Evolutionary conservation across 2,113 vertebrate species (phyloP), one percentile per base, ranked within the genome.

Genomic region (Calidris pugnax): DNA sequence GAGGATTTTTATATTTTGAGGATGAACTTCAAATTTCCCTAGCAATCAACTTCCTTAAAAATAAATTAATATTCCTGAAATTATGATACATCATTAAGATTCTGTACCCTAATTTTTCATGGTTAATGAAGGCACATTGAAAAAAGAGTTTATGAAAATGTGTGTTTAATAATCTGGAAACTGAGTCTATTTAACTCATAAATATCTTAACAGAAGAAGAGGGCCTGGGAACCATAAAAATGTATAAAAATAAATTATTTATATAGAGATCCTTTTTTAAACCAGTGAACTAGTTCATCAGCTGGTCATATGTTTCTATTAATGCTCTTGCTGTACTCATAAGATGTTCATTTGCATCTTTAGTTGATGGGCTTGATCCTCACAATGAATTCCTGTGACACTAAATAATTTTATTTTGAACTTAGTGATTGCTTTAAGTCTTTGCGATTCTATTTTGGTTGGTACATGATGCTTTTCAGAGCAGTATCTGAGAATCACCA

Each of bases 121-220:
- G 37, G 22, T 77, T 85, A 68, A 72, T 72, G 88, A 89, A 78
- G 59, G 21, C 39, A 67, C 4, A 83, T 77, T 37, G 75, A 77
- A 95, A 93, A 79, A 39, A 59, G 33, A 87, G 45, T 87, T 92
- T 69, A 71, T 45, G 85, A 15, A 64, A 91, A 43, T 1, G 3
- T 67, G 22, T 51, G 55, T 45, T 95, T 89, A 95, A 78, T 80
- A 76, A 37, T 35, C 22, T 81, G 93, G 62, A 93, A 84, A 87
- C 26, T 43, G 37, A 88, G 14, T 4, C 17, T 57, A 45, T 94
- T 97, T 83, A 90, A 86, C 77, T 93, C 32, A 37, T 87, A n/a
- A 67, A 83, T 79, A 79, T 89, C 83, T 98, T 95, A 95, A 68
- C 30, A 88, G n/a, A 96, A 80, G 18, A 89, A 85, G 6, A 94